Percentiles rank a stretch among this genome's conserved stretches.
Conservation (phyloP, 2,797 vertebrate species). For the Cryptoblepharus egeriae region DNA sequence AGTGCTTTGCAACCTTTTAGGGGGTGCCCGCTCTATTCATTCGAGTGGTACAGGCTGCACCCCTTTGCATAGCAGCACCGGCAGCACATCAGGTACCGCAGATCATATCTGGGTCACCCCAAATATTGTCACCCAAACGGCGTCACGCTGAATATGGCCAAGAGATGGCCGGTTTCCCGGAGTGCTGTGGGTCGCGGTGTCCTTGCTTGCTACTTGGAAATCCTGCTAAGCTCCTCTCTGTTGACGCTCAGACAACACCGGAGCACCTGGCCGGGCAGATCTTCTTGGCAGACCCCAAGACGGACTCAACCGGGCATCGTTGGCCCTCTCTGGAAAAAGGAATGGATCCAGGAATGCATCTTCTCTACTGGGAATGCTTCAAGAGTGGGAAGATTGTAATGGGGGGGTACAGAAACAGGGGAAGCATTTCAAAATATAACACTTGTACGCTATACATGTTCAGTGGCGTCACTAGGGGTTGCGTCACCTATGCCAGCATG, state of each 20-base stretch:
- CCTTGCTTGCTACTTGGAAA: slow-evolving; percentile 1
- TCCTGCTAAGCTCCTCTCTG: neutral
- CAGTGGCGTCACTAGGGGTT: too few relatives aligned
- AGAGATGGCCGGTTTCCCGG: neutral
- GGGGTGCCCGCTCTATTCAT: neutral
- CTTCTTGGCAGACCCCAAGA: neutral
- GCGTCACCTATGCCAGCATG: too few relatives aligned
- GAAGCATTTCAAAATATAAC: too few relatives aligned
- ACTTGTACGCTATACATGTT: too few relatives aligned
- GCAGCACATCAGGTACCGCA: too few relatives aligned
- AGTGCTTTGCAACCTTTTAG: neutral
- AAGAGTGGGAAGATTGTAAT: too few relatives aligned
- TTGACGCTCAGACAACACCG: neutral
- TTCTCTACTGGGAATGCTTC: neutral
- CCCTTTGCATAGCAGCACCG: too few relatives aligned
- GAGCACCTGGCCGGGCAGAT: neutral
- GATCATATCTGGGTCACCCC: too few relatives aligned
- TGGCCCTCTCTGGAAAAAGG: neutral
- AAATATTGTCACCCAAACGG: too few relatives aligned
- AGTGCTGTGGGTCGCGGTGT: neutral
- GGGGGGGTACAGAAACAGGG: too few relatives aligned
- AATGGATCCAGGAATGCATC: neutral
- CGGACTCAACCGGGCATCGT: neutral
- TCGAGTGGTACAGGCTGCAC: neutral
- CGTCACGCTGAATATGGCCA: too few relatives aligned